phyloP scores from a whole-genome alignment of 2,113 vertebrate genomes.

The Corythoichthys haematopterus region DNA sequence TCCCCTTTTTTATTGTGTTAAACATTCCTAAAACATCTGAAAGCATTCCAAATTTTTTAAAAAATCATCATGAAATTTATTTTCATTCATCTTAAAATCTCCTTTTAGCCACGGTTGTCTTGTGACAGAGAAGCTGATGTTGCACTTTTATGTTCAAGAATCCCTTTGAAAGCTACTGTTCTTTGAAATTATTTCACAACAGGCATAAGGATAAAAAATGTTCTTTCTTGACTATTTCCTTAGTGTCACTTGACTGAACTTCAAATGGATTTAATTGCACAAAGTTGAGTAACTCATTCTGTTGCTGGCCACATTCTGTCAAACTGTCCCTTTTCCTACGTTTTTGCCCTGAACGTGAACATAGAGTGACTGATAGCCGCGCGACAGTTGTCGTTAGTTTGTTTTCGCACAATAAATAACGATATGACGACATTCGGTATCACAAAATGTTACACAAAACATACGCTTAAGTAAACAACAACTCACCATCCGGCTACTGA shows the following conservation, averaged over 20 bases:
- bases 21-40: too few species aligned
- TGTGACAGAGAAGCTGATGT: neutral
- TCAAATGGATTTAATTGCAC: neutral
- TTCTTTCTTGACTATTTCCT: neutral
- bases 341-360: neutral
- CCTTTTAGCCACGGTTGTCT: neutral
- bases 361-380: neutral
- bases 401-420: neutral
- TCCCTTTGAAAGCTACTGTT: neutral
- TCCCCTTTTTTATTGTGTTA: too few species aligned
- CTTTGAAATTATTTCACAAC: neutral
- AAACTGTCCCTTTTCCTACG: neutral
- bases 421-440: neutral
- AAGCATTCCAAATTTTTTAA: too few species aligned
- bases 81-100: too few species aligned
- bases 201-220: neutral
- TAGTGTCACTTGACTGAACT: neutral
- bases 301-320: neutral
- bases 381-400: neutral
- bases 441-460: too few species aligned
- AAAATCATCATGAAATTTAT: too few species aligned
- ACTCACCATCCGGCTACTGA: conserved; percentile 65
- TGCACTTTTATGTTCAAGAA: neutral
- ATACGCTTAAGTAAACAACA: neutral
- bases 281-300: neutral